Evolutionary conservation across 2,888 invertebrate genomes (phyloP), one percentile per base, ranked within the genome.

Genomic region (Villa cingulata): DNA sequence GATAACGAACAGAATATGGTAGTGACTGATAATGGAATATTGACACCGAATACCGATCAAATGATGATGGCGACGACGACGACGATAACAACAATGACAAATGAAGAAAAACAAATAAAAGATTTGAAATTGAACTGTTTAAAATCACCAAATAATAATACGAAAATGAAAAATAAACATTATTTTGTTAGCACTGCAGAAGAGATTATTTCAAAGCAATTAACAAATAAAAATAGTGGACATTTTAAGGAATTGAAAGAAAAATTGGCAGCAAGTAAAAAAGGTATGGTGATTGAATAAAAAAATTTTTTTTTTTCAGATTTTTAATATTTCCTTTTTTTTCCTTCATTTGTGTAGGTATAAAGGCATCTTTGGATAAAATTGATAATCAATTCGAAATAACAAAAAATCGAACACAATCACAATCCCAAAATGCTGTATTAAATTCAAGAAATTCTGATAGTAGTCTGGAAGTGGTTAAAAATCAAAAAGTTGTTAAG

Each of bases 361-460:
- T 75, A 55, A 75, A 75, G 59, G 72, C 76, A 10, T 77, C 78
- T 1, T 62, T 77, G 48, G 79, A 80, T 52, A 74, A 75, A 57
- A 64, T 76, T 41, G 76, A 79, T 50, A 56, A 32, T 70, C 70
- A 55, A 74, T 61, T 62, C 69, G 68, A 59, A 63, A 18, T 43
- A n/a, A 37, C 49, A 15, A 27, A 36, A 9, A 42, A 29, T n/a
- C n/a, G n/a, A n/a, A 16, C 34, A 17, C 14, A 9, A 43, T 7
- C 39, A 43, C 19, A 32, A 5, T 20, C 3, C 18, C 40, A 19
- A 41, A 41, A 18, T 12, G 6, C 3, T 10, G 18, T 2, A 43
- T 43, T 16, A 37, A 52, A 20, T 19, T 23, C 48, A 27, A 47
- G 14, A 16, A 23, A 23, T 23, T 6, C 23, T 23, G 23, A 4